Evolutionary conservation across 92 coral and sea anemone genomes (phyloP), one percentile per base, ranked within the genome.

Genomic region (Umimayanthus chanpuru): DNA sequence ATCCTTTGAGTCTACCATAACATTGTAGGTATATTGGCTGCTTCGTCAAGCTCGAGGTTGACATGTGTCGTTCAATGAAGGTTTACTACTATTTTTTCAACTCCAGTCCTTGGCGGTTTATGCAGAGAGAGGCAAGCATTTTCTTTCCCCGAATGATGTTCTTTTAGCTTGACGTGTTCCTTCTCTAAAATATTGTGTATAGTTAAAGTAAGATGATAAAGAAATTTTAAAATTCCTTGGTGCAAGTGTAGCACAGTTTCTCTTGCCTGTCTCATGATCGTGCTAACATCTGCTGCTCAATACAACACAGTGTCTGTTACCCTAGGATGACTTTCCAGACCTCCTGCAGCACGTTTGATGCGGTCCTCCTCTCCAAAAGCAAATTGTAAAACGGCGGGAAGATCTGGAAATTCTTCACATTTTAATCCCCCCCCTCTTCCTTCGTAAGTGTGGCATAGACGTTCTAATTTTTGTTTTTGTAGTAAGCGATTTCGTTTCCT

Each of bases 61-160:
- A 94, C 95, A 6, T 94, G 92, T 0, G 94, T 88, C 2, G 97
- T 79, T 91, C 93, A 94, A 44, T 89, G 94, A 5, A 94, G 73
- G 67, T 94, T 91, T 36, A 94, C 70, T 23, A 92, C 97, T 55
- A 88, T 82, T 44, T 80, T 85, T 75, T 90, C 86, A 18, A 94
- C 95, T 4, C 95, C 95, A 39, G 76, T 92, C 3, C 92, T 76
- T 16, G 94, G 97, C 1, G 93, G 97, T 49, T 91, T 89, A 47
- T 94, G 93, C 2, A 94, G 91, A 5, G 97, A 94, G 0, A 91
- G 73, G 77, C 92, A 81, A 4, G 92, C 92, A 44, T 92, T 94
- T 6, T 85, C 92, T 75, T 61, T 82, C 0, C 92, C 93, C 4
- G 93, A 85, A 92, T 92, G 96, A 64, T 94, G 96, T n/a, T 41